Base-by-base conservation (phyloP, 2,888 invertebrate species). In the Cylindroiulus punctatus region DNA sequence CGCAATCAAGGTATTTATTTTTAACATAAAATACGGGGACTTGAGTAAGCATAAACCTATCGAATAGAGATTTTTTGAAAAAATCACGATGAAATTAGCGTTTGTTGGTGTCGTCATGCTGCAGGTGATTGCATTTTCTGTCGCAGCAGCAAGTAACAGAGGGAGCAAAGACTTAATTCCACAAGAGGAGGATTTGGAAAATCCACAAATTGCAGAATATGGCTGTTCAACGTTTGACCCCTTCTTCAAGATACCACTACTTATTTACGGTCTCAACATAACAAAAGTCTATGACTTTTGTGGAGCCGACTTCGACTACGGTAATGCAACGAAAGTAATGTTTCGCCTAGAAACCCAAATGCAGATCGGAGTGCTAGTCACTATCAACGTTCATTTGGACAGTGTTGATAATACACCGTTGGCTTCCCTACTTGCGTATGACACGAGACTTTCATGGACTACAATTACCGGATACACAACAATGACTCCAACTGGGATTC, bases 401-500 rank as follows among this genome's bases (percentile, higher is more conserved):
- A 65, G 65, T 65, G 65, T 12, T 22, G 65, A 65, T 65, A 65
- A 65, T 26, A 22, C 65, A 1, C 65, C 65, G 2, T 26, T 65
- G 65, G 65, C 65, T 26, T 65, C 65, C 12, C 2, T 65, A 26
- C 65, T 65, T 22, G 65, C 65, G 3, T 65, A 65, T 65, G 26
- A 65, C 10, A 65, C 65, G 65, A 65, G 26, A 26, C 10, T n/a
- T 8, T 10, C 22, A 1, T 65, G 65, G 65, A 8, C 2, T 22
- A 65, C 26, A 8, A 65, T 65, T 65, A 65, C 10, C 26, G 65
- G 10, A 65, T 26, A 22, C 7, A 65, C 26, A 65, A 26, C 65
- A 26, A 65, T 26, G 65, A 65, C 10, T 26, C 65, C 65, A 65
- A 65, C 65, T 65, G 65, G 65, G 22, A 65, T 65, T 65, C 65